A percentile compares a stretch with the other conserved stretches of the same genome.
These are phyloP conservation scores for Sepioteuthis lessoniana DNA, from an alignment of 2,888 invertebrate species.

Conservation along the genomic window DNA sequence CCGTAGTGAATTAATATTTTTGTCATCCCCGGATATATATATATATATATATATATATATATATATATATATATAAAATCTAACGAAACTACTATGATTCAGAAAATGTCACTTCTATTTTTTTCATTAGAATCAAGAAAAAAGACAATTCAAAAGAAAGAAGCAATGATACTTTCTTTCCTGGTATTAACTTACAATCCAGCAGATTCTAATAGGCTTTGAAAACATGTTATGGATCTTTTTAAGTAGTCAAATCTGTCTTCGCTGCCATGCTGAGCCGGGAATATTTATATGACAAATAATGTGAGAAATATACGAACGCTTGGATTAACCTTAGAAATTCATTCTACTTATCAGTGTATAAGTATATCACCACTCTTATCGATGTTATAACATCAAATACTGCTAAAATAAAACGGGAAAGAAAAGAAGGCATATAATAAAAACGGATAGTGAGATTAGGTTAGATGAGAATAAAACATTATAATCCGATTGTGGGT, in stretches of 20 bases:
- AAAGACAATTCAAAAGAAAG: too few species aligned
- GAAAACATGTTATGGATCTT: constrained; percentile 8
- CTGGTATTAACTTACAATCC: neutral
- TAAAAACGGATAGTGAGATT: neutral
- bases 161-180: too few species aligned
- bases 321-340: neutral
- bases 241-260: neutral
- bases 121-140: too few species aligned
- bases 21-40: too few species aligned
- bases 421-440: neutral
- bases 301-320: constrained; percentile 1
- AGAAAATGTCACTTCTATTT: too few species aligned
- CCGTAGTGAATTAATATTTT: too few species aligned
- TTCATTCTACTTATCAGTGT: neutral
- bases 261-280: neutral
- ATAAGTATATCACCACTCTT: neutral
- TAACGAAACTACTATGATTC: too few species aligned
- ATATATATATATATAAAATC: too few species aligned
- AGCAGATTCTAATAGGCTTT: neutral
- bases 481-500: neutral
- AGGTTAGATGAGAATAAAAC: neutral
- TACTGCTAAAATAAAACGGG: too few species aligned
- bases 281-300: constrained; percentile 1
- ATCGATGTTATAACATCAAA: too few species aligned
- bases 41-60: too few species aligned